Evolutionary conservation across 2,888 invertebrate genomes (phyloP).

Genomic region (Meliscaeva auricollis): DNA sequence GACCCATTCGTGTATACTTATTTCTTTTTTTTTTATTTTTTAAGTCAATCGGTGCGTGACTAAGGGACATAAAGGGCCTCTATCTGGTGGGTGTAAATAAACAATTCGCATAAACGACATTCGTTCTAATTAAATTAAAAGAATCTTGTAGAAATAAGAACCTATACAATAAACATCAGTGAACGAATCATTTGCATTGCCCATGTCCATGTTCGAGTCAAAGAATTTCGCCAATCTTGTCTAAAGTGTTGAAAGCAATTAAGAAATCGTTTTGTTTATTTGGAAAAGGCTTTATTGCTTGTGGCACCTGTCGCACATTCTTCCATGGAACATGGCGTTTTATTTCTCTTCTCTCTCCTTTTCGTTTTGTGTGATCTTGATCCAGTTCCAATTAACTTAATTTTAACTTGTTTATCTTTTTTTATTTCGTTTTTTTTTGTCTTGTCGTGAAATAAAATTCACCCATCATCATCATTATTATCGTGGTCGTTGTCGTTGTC

Average conservation of each 20-base stretch:
- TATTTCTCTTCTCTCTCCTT: background rate
- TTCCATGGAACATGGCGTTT: background rate
- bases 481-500: background rate
- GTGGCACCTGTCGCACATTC: constrained; percentile 60
- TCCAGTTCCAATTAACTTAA: constrained; percentile 72
- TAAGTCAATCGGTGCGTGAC: constrained; percentile 44
- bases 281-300: constrained; percentile 33
- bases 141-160: constrained; percentile 28
- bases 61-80: constrained; percentile 27
- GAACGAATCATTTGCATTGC: constrained; percentile 13
- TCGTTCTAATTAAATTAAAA: constrained; percentile 64
- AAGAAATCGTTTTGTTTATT: constrained; percentile 47
- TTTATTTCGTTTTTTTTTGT: background rate
- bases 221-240: constrained; percentile 40
- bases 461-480: background rate
- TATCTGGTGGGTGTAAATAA: constrained; percentile 45
- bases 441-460: background rate
- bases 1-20: background rate
- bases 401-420: constrained; percentile 53
- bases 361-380: constrained; percentile 53
- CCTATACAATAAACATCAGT: constrained; percentile 29
- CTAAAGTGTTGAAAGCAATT: constrained; percentile 63
- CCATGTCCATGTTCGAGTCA: background rate
- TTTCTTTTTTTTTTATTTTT: background rate
- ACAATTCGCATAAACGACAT: constrained; percentile 55